Evolutionary conservation across 2,797 vertebrate genomes (phyloP).

Genomic region (Anguilla marmorata): DNA sequence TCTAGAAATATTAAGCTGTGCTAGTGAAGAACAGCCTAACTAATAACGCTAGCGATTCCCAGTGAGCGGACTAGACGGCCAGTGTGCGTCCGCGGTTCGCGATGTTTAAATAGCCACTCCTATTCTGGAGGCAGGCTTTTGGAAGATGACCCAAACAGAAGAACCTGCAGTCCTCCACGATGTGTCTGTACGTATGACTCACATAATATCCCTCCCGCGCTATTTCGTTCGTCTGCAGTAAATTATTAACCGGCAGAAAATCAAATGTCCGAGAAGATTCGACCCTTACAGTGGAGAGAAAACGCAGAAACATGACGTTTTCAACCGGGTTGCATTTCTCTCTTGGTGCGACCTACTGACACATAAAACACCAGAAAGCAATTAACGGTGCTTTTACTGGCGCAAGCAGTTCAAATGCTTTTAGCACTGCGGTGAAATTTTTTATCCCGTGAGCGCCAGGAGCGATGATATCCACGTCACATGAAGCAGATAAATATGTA

Average conservation of each 20-base stretch:
- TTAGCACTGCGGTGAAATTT: slow-evolving; percentile 28
- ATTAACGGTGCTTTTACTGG: slow-evolving; percentile 41
- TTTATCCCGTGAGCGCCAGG: background rate
- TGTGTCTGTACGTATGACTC: slow-evolving; percentile 23
- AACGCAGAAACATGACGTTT: slow-evolving; percentile 9
- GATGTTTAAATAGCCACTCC: slow-evolving; percentile 60
- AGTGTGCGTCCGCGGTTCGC: slow-evolving; percentile 40
- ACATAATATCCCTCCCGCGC: slow-evolving; percentile 31
- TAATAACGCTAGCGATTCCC: slow-evolving; percentile 38
- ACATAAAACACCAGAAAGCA: slow-evolving; percentile 37
- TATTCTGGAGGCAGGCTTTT: slow-evolving; percentile 56
- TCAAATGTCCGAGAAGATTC: slow-evolving; percentile 26
- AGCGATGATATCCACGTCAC: background rate
- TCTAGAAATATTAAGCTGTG: slow-evolving; percentile 36
- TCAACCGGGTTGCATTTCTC: background rate
- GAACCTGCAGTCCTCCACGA: slow-evolving; percentile 64
- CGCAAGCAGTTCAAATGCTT: background rate
- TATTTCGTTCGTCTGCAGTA: slow-evolving; percentile 25
- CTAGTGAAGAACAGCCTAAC: slow-evolving; percentile 44
- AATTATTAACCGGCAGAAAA: slow-evolving; percentile 11
- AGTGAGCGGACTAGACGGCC: slow-evolving; percentile 27
- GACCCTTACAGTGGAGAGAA: background rate
- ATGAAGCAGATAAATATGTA: background rate
- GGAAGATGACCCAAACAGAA: slow-evolving; percentile 46
- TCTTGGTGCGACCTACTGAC: background rate